phyloP scores from a whole-genome alignment of 2,113 vertebrate species.

The Fulmarus glacialis region DNA sequence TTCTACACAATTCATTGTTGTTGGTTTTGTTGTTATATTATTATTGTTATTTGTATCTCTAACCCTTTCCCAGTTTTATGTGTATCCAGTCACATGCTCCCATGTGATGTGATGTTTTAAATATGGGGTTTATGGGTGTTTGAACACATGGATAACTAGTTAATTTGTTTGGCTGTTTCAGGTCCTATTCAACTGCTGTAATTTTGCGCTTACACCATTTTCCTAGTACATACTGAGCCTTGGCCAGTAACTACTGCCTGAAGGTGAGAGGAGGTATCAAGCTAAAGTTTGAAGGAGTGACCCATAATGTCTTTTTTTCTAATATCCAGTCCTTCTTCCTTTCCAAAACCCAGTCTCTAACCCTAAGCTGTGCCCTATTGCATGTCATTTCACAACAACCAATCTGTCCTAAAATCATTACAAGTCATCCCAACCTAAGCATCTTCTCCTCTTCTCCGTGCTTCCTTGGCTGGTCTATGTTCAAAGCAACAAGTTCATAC shows the following conservation, averaged over 20 bases:
- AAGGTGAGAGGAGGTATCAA: not conserved
- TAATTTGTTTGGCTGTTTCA: not conserved
- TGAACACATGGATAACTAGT: not conserved
- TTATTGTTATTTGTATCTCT: not conserved
- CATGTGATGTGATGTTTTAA: not conserved
- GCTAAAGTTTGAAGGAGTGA: not conserved
- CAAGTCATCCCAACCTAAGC: not conserved
- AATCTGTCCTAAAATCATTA: not conserved
- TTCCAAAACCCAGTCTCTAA: not conserved
- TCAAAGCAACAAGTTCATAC: not conserved
- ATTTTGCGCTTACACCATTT: not conserved
- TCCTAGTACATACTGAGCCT: not conserved
- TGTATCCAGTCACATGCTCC: not conserved
- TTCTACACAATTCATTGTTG: not conserved
- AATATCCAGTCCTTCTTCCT: not conserved
- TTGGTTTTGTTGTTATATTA: not conserved
- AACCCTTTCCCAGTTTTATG: not conserved
- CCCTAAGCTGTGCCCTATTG: rapidly evolving
- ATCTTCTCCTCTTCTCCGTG: not conserved
- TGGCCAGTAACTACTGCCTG: not conserved
- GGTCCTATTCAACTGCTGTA: not conserved
- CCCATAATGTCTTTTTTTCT: not conserved
- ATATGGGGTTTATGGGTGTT: not conserved
- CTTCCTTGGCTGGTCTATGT: not conserved
- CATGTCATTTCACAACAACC: not conserved